Conservation (phyloP, 2,797 vertebrate species). For the Melanotaenia trifasciata region DNA sequence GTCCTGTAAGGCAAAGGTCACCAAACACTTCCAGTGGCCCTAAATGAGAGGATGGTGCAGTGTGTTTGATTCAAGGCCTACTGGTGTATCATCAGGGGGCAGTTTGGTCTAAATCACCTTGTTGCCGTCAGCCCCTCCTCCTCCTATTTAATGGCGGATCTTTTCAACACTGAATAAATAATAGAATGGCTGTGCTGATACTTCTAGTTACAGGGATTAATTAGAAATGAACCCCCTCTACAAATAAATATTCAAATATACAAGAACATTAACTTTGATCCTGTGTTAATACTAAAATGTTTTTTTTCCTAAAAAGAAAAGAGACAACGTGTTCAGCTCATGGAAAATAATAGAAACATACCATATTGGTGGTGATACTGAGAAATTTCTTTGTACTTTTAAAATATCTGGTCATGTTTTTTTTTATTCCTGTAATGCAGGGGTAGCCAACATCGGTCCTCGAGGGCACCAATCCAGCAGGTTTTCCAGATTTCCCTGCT, state of each 20-base stretch:
- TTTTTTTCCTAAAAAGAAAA: too few species aligned
- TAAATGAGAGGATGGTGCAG: conserved; percentile 40
- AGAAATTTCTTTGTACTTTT: neutral
- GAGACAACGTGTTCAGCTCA: neutral
- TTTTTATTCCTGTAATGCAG: too few species aligned
- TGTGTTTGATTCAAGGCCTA: conserved; percentile 63
- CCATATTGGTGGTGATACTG: neutral
- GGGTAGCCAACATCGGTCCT: too few species aligned
- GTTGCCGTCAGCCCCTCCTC: conserved; percentile 49
- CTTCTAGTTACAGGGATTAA: conserved; percentile 54
- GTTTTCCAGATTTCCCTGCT: too few species aligned
- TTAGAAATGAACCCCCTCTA: conserved; percentile 31
- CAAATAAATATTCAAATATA: conserved; percentile 29
- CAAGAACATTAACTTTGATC: neutral
- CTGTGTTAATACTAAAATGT: neutral
- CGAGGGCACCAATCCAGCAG: too few species aligned
- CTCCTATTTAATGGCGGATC: conserved; percentile 67
- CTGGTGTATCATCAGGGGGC: conserved; percentile 69
- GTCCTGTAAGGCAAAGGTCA: conserved; percentile 79
- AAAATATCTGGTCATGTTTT: too few species aligned
- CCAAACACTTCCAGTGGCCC: conserved; percentile 39
- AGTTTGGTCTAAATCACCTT: conserved; percentile 74
- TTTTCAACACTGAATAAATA: conserved; percentile 74
- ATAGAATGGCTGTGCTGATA: conserved; percentile 43
- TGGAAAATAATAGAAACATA: neutral